A percentile compares a stretch with the other conserved stretches of the same genome.
Conservation (phyloP, 1,140 invertebrate species). For the Neotoxoptera formosana region DNA sequence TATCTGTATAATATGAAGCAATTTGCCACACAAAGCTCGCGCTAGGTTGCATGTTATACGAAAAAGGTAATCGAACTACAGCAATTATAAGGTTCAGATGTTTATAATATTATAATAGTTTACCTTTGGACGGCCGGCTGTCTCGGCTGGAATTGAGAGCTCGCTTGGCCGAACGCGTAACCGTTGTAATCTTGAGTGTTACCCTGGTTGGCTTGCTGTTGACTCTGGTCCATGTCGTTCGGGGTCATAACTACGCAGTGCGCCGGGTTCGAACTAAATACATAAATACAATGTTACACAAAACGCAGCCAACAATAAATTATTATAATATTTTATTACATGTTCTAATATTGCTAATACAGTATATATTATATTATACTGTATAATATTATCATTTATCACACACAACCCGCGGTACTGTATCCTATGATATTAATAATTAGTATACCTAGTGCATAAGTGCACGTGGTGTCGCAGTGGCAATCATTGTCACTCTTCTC, state of each 20-base stretch:
- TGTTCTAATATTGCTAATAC: background rate
- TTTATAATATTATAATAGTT: background rate
- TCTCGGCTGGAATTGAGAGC: conserved; percentile 45
- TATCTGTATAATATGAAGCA: background rate
- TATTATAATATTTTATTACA: background rate
- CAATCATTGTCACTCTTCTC: background rate
- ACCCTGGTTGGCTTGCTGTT: conserved; percentile 52
- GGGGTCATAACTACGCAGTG: conserved; percentile 39
- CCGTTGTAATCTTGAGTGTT: conserved; percentile 55
- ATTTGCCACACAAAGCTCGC: background rate
- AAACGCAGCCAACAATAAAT: background rate
- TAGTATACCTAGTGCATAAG: background rate
- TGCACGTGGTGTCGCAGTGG: background rate
- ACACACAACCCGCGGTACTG: background rate
- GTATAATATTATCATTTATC: background rate
- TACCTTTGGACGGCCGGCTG: conserved; percentile 37
- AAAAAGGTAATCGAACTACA: background rate
- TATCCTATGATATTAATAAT: background rate
- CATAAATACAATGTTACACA: background rate
- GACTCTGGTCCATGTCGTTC: conserved; percentile 55
- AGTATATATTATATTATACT: too few species aligned
- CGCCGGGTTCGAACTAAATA: conserved; percentile 5
- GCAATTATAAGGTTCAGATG: background rate
- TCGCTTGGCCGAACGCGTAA: conserved; percentile 42
- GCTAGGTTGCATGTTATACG: background rate